A percentile compares a stretch with the other conserved stretches of the same genome.
Conservation (phyloP, 2,113 vertebrate species). For the Artemisiospiza belli region DNA sequence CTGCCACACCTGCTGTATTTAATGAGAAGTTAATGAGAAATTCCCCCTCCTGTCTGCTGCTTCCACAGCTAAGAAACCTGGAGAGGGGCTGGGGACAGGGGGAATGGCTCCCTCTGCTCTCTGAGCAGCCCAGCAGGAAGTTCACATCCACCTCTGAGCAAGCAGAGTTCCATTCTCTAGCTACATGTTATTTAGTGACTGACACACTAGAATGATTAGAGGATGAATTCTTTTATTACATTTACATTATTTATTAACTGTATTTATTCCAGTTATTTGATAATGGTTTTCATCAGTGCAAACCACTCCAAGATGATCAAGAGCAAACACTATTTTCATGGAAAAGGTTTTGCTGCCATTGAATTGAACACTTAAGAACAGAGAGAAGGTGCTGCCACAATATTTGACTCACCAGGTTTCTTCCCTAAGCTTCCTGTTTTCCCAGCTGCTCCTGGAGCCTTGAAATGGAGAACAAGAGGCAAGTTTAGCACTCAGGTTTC, state of each 20-base stretch:
- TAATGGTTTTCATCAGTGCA: background rate
- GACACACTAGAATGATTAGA: background rate
- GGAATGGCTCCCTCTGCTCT: background rate
- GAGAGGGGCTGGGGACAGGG: background rate
- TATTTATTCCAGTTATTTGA: background rate
- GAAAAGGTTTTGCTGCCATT: background rate
- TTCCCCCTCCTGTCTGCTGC: background rate
- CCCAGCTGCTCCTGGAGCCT: slow-evolving; percentile 90
- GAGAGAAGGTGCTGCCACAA: slow-evolving; percentile 28
- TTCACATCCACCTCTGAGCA: background rate
- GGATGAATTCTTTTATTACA: background rate
- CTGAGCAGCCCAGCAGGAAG: background rate
- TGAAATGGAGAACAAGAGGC: slow-evolving; percentile 67
- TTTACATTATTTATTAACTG: background rate
- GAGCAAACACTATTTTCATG: background rate
- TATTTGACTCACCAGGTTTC: slow-evolving; percentile 90
- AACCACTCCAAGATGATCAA: background rate
- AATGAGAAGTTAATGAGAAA: background rate
- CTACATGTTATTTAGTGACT: background rate
- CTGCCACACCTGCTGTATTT: background rate
- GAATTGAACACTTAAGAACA: background rate
- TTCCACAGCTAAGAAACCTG: background rate
- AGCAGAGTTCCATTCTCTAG: background rate
- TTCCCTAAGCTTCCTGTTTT: slow-evolving; percentile 97
- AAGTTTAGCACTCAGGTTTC: background rate